Base-by-base conservation (phyloP, 2,113 vertebrate species). In the Neomonachus schauinslandi region DNA sequence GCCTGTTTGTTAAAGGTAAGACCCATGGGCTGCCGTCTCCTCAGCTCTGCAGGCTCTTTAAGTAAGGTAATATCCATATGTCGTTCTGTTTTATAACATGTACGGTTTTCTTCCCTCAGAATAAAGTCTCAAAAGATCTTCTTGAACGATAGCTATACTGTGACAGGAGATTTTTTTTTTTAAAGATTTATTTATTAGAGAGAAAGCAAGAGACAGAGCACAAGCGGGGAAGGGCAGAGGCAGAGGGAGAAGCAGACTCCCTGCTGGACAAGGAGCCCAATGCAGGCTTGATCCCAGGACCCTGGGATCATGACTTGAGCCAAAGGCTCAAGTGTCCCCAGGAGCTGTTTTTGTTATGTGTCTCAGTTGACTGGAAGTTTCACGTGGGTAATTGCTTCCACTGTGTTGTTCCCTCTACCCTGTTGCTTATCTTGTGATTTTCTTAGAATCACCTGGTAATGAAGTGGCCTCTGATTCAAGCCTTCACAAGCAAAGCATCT, bases 1-100 rank as follows among this genome's bases (percentile, higher is more conserved):
- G 57, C 22, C 2, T 95, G 57, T 98, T 96, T 96, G 61, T 80
- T 57, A 61, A 94, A 97, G 76, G 51, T 53, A 89, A 93, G 91
- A 57, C 51, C 36, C 28, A 46, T 92, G 8, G 53, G 49, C 24
- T 82, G 33, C 6, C 61, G n/a, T 63, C 33, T 39, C 69, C 65
- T 28, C 24, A 87, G 15, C 76, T 42, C 42, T 74, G 79, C 11
- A 39, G 57, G 49, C 51, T 84, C 57, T 80, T 95, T 53, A 65
- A n/a, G 36, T 88, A 91, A 97, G 82, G 65, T 81, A 42, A 31
- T 79, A 69, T 19, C 19, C 31, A 3, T 76, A 10, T 61, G 74
- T 74, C 36, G 12, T 89, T 92, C 33, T 95, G 36, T 71, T 93
- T 80, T 91, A 51, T 46, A 39, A 31, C 53, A 51, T 26, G 28